These are phyloP conservation scores for Idaea straminata DNA, from an alignment of 2,888 invertebrate genomes.

Conservation along the genomic window DNA sequence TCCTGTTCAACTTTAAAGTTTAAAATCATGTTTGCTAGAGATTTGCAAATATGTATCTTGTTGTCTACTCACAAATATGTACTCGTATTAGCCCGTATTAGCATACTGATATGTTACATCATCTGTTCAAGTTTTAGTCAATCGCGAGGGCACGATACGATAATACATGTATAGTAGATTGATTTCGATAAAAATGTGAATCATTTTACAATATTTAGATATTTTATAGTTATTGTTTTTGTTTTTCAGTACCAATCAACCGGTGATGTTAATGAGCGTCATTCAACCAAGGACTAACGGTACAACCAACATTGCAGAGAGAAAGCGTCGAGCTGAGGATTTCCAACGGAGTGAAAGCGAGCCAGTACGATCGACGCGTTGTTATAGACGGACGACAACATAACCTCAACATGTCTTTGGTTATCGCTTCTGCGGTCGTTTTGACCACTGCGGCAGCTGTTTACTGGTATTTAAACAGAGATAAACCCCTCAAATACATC, in stretches of 20 bases:
- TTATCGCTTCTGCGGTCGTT: conserved; percentile 50
- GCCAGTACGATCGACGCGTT: conserved; percentile 58
- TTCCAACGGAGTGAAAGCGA: conserved; percentile 69
- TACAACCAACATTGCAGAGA: conserved; percentile 63
- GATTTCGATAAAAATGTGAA: neutral
- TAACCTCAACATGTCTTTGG: conserved; percentile 65
- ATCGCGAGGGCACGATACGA: conserved; percentile 38
- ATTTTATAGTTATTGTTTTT: conserved; percentile 9
- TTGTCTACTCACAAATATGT: conserved; percentile 11
- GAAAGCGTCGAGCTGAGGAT: conserved; percentile 72
- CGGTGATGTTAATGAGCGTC: conserved; percentile 26
- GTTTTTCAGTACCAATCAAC: conserved; percentile 15
- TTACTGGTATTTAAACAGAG: conserved; percentile 74
- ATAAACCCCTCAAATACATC: conserved; percentile 76
- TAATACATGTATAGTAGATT: conserved; percentile 37
- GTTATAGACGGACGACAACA: conserved; percentile 56
- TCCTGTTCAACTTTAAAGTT: conserved; percentile 21
- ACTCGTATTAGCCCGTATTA: conserved; percentile 2
- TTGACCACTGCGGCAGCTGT: conserved; percentile 51
- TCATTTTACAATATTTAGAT: neutral
- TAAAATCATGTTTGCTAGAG: neutral
- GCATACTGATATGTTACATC: conserved; percentile 31
- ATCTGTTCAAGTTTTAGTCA: conserved; percentile 39
- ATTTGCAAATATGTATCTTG: neutral
- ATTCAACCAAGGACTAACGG: conserved; percentile 62